These are phyloP conservation scores for Leptobrachium leishanense DNA, from an alignment of 2,113 vertebrate species.

Conservation along the genomic window DNA sequence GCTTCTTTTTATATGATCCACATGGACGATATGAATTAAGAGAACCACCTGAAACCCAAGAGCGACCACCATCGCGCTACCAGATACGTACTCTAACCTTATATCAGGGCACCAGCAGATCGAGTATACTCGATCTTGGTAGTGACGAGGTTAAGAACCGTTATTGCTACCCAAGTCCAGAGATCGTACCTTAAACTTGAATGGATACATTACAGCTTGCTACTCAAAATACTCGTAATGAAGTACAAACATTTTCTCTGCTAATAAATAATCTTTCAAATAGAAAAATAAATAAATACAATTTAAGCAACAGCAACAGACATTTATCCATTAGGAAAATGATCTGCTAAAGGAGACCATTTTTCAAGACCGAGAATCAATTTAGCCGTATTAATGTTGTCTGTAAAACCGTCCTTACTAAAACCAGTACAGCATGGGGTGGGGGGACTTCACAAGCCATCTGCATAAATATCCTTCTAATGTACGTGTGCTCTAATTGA, in stretches of 20 bases:
- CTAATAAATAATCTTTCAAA: not conserved
- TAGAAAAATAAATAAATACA: not conserved
- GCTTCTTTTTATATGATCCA: too few species aligned
- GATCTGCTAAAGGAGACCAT: not conserved
- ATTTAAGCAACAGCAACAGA: not conserved
- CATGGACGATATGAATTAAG: too few species aligned
- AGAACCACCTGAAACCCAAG: too few species aligned
- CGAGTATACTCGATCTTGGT: too few species aligned
- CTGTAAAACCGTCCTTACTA: not conserved
- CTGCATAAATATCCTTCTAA: not conserved
- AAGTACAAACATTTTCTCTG: not conserved
- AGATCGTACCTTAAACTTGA: not conserved
- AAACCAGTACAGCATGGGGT: not conserved
- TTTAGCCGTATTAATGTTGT: conserved; percentile 5
- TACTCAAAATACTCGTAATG: not conserved
- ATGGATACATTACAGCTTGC: conserved; percentile 1
- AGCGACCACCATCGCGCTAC: too few species aligned
- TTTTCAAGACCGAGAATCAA: not conserved
- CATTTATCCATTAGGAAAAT: not conserved
- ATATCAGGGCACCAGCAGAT: too few species aligned
- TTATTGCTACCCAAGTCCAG: not conserved
- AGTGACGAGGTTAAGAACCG: too few species aligned
- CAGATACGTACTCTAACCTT: too few species aligned
- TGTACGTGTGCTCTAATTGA: not conserved
- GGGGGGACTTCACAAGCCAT: not conserved